Evolutionary conservation across 2,797 vertebrate genomes (phyloP), one percentile per base, ranked within the genome.

Genomic region (Pyrocephalus nanus): DNA sequence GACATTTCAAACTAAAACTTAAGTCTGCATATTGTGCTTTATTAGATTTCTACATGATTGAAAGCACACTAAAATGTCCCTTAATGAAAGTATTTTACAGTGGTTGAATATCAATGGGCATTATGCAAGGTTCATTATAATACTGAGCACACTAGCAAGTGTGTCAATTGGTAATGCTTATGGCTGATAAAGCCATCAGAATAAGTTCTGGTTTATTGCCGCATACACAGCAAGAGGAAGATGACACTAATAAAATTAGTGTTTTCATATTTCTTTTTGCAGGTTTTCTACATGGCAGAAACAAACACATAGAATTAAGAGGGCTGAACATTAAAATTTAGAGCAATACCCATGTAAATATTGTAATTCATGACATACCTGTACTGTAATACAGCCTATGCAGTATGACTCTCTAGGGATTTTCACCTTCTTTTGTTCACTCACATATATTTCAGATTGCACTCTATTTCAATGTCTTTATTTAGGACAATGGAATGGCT

Each of bases 21-120:
- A 87, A 69, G 13, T 64, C 55, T 83, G 4, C 19, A 85, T 54
- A 85, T 86, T 87, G 23, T 32, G 88, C 12, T 75, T 93, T 78
- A 51, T 79, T 92, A 76, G 57, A 82, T 86, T 91, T 94, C 32
- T 64, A n/a, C 18, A 47, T 83, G 60, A 89, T 67, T 92, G 92
- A 94, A 88, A 40, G 78, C 42, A 83, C 40, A 83, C 60, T 32
- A 86, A 84, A 85, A 57, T 80, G 12, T 71, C 57, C 53, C 83
- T 57, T 86, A 93, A 95, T 91, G 29, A 73, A 93, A 83, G 19
- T 32, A 53, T 92, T 84, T 94, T 84, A 78, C 54, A 66, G n/a
- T 30, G 5, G 15, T 62, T 84, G 73, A 93, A 90, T 86, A 58
- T 74, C 47, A 80, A 66, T 78, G 15, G 81, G 42, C n/a, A 57